These are phyloP conservation scores for Actenoides lindsayi DNA, from an alignment of 2,113 vertebrate genomes.

Conservation along the genomic window DNA sequence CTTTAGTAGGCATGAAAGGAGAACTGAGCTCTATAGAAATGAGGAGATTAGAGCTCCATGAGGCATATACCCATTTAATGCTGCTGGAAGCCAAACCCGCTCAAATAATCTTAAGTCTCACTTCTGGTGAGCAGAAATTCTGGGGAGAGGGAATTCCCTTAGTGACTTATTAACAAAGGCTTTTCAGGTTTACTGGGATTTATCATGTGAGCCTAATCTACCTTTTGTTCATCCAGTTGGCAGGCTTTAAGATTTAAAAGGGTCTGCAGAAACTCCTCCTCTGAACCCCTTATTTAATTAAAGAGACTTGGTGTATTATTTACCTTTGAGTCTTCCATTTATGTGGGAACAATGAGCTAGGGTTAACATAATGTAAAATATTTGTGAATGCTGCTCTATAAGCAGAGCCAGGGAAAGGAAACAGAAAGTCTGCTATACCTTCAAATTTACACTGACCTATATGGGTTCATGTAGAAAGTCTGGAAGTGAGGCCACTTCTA, in stretches of 20 bases:
- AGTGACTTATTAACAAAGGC: slow-evolving; percentile 69
- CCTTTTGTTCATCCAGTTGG: slow-evolving; percentile 66
- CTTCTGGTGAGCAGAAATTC: slow-evolving; percentile 46
- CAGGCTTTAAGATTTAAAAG: slow-evolving; percentile 64
- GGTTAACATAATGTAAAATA: background rate
- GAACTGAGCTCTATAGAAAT: slow-evolving; percentile 48
- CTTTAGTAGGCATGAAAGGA: slow-evolving; percentile 30
- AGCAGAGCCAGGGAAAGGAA: background rate
- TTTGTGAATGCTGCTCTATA: background rate
- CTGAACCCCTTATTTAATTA: slow-evolving; percentile 58
- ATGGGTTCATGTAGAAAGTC: background rate
- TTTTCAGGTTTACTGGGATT: slow-evolving; percentile 65
- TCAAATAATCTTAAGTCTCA: slow-evolving; percentile 40
- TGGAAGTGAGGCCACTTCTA: background rate
- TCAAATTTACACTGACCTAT: background rate
- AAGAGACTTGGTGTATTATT: slow-evolving; percentile 54
- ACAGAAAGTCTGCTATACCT: background rate
- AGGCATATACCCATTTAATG: slow-evolving; percentile 33
- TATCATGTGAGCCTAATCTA: slow-evolving; percentile 72
- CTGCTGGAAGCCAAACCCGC: slow-evolving; percentile 19
- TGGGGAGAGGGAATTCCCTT: background rate
- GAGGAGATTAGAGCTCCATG: slow-evolving; percentile 60
- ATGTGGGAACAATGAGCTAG: background rate
- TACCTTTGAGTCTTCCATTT: slow-evolving; percentile 41
- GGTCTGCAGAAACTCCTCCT: slow-evolving; percentile 47